Evolutionary conservation across 2,888 invertebrate species (phyloP), one percentile per base, ranked within the genome.

Genomic region (Alcis repandata): DNA sequence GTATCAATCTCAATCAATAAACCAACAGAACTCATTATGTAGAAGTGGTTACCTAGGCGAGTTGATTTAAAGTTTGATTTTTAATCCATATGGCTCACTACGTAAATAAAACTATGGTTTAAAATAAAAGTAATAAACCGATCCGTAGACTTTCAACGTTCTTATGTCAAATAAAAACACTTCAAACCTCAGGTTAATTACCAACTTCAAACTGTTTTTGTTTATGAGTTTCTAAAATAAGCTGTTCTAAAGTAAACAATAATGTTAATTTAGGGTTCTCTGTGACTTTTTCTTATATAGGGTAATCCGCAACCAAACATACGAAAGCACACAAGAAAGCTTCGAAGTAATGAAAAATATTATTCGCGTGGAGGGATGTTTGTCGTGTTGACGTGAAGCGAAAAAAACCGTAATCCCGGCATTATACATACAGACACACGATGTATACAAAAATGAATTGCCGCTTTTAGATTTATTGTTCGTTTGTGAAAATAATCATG

Each of bases 321-420:
- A 11, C 32, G 27, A 20, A 33, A 17, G 62, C 49, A 49, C 45
- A 59, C 52, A 36, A 49, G 49, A 38, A 54, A n/a, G 41, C 46
- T 45, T 46, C 51, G 40, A 53, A 52, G 58, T 63, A 63, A 63
- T 63, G 63, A 58, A 63, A 63, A 58, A 63, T 63, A 63, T 63
- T 63, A 58, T 63, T 58, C 46, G 58, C 52, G 46, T 52, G 63
- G 45, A 52, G 57, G 58, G 63, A 46, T 58, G 63, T 63, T 63
- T 58, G 57, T 58, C 57, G 57, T 58, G 58, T 53, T 62, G 56
- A 43, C 62, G 56, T 40, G 52, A 40, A 46, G 51, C 62, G 43
- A 57, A 43, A 57, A 38, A 58, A 63, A 19, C n/a, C 20, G 46
- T 63, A 63, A 63, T 63, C 63, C 58, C 52, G 32, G 53, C 46